Evolutionary conservation across 1,140 invertebrate genomes (phyloP).

Genomic region (Drosophila bocqueti): DNA sequence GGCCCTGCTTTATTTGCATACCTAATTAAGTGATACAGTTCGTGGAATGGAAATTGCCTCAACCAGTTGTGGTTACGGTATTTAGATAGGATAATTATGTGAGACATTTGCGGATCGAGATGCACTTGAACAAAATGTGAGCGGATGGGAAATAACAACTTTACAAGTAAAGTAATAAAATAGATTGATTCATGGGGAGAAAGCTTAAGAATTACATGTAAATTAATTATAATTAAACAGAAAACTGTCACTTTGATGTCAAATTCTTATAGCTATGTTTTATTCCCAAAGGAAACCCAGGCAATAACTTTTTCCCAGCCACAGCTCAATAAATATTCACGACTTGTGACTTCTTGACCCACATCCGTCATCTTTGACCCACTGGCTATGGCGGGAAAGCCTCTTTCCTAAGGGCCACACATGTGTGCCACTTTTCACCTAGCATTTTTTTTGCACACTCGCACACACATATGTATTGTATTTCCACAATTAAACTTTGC

Average conservation of each 20-base stretch:
- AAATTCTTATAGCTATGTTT: not conserved
- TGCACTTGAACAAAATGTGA: conserved; percentile 11
- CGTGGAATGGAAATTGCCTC: conserved; percentile 38
- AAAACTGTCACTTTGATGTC: not conserved
- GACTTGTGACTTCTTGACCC: conserved; percentile 20
- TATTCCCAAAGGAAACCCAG: not conserved
- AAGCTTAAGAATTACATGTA: not conserved
- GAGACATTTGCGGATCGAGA: not conserved
- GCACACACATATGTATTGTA: not conserved
- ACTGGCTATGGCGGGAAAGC: conserved; percentile 14
- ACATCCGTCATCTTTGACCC: conserved; percentile 33
- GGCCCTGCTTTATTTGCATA: conserved; percentile 69
- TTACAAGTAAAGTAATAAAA: not conserved
- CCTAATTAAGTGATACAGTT: conserved; percentile 72
- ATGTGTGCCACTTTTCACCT: conserved; percentile 41
- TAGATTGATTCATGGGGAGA: not conserved
- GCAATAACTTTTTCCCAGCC: conserved; percentile 2
- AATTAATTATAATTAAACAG: not conserved
- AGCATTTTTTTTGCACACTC: conserved; percentile 21
- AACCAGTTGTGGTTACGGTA: conserved; percentile 40
- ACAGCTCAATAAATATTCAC: conserved; percentile 26
- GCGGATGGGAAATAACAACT: not conserved
- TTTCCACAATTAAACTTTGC: conserved; percentile 40
- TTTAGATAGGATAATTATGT: conserved; percentile 49
- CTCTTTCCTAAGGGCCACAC: conserved; percentile 18